Conservation (phyloP, 2,113 vertebrate species). For the Cebus imitator region DNA sequence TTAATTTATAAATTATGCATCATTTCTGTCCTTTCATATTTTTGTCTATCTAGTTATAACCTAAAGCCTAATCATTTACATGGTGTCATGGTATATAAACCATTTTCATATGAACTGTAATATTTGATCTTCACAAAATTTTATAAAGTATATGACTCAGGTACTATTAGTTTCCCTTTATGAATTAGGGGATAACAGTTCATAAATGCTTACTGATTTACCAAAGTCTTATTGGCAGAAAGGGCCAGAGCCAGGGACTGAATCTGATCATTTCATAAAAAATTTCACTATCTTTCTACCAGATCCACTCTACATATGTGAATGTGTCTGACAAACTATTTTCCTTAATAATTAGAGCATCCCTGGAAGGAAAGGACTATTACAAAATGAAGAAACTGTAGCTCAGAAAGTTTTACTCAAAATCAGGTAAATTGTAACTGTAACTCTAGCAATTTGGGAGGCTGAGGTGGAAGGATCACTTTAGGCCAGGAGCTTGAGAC, state of each 20-base stretch:
- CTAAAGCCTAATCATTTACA: constrained; percentile 1
- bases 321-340: not conserved
- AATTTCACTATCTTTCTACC: not conserved
- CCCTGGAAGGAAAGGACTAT: not conserved
- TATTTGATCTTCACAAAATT: constrained; percentile 2
- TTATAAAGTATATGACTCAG: not conserved
- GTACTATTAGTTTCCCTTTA: not conserved
- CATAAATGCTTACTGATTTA: not conserved
- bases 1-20: constrained; percentile 39
- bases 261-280: not conserved
- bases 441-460: too few species aligned
- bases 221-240: not conserved
- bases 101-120: not conserved
- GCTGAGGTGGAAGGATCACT: too few species aligned
- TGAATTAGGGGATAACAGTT: not conserved
- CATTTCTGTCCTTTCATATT: constrained; percentile 16
- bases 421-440: not conserved
- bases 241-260: not conserved
- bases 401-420: not conserved
- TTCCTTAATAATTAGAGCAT: not conserved
- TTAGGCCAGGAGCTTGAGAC: too few species aligned
- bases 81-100: not conserved
- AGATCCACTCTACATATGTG: not conserved
- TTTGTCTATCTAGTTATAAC: not conserved
- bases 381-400: not conserved